Evolutionary conservation across 2,797 vertebrate genomes (phyloP).

Genomic region (Eidolon dupreanum): DNA sequence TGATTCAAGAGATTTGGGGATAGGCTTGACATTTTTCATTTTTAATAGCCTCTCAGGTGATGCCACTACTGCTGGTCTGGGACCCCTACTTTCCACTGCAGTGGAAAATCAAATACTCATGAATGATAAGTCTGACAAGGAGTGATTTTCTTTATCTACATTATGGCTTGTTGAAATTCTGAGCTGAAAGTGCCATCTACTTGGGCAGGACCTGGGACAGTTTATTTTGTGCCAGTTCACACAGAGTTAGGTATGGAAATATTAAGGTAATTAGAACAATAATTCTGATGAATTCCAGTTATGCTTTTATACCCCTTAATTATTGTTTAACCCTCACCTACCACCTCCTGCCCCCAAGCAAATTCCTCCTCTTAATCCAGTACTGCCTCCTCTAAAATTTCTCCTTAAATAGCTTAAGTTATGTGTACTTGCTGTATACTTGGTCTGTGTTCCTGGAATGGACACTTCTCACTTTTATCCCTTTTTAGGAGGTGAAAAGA

Average conservation of each 20-base stretch:
- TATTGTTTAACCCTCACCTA: background rate
- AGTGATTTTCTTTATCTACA: background rate
- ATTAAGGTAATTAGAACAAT: background rate
- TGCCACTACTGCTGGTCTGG: too few species aligned
- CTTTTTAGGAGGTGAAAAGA: background rate
- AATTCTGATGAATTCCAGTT: background rate
- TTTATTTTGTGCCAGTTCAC: background rate
- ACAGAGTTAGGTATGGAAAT: background rate
- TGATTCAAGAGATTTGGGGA: background rate
- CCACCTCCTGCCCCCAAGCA: background rate
- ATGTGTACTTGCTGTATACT: background rate
- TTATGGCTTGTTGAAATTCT: background rate
- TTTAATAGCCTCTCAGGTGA: background rate
- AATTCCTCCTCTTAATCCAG: background rate
- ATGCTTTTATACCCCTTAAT: background rate
- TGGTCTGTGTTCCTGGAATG: background rate
- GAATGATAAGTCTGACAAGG: background rate
- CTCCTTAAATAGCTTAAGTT: background rate
- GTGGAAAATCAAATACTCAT: background rate
- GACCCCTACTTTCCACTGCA: background rate
- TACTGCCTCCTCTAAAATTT: background rate
- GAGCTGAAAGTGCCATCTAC: background rate
- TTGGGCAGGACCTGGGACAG: too few species aligned
- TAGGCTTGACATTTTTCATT: background rate
- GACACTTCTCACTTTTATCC: background rate